A percentile compares a stretch with the other conserved stretches of the same genome.
These are phyloP conservation scores for Drosophila hawaiiensis DNA, from an alignment of 2,888 invertebrate genomes.

Conservation along the genomic window DNA sequence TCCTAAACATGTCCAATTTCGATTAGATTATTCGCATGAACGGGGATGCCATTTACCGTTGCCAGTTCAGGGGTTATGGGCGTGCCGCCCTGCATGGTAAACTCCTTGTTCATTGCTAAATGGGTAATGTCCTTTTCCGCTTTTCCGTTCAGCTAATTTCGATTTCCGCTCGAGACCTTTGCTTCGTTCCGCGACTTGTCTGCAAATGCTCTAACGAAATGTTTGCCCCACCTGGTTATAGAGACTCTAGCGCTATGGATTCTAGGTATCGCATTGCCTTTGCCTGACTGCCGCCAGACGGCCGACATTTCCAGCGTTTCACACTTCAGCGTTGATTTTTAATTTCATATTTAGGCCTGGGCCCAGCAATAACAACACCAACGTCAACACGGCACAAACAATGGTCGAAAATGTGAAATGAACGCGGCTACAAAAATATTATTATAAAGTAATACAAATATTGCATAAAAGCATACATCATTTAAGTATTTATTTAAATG, in stretches of 20 bases:
- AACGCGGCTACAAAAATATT: not conserved
- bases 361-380: conserved; percentile 40
- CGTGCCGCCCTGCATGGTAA: conserved; percentile 86
- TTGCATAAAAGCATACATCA: not conserved
- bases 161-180: conserved; percentile 72
- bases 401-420: conserved; percentile 36
- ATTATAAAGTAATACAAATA: not conserved
- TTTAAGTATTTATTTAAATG: not conserved
- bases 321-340: conserved; percentile 80
- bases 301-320: conserved; percentile 68
- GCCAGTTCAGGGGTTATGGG: conserved; percentile 89
- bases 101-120: conserved; percentile 77
- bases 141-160: conserved; percentile 53
- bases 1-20: conserved; percentile 85
- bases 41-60: conserved; percentile 85
- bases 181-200: conserved; percentile 64
- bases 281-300: conserved; percentile 42
- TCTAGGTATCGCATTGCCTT: conserved; percentile 25
- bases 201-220: conserved; percentile 51
- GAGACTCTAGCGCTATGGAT: not conserved
- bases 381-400: conserved; percentile 38
- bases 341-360: conserved; percentile 76
- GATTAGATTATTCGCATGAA: not conserved
- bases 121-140: conserved; percentile 23
- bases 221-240: conserved; percentile 26